These are phyloP conservation scores for Perizoma flavofasciatum DNA, from an alignment of 2,888 invertebrate species.

Conservation along the genomic window DNA sequence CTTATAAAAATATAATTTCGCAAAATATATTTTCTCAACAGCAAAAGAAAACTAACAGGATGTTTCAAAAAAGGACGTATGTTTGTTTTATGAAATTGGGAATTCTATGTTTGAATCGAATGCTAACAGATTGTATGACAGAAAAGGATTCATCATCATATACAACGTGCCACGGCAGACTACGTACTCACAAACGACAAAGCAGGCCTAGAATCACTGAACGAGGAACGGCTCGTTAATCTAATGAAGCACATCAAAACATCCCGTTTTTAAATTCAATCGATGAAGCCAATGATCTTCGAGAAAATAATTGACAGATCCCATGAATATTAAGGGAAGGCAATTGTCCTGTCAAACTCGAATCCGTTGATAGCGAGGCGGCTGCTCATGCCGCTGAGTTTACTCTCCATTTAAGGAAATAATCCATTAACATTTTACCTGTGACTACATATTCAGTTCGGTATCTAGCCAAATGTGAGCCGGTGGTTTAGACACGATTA, in stretches of 20 bases:
- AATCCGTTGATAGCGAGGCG: slow-evolving; percentile 49
- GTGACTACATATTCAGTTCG: slow-evolving; percentile 60
- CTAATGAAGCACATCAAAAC: slow-evolving; percentile 42
- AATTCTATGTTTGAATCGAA: not conserved
- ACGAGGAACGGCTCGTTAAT: slow-evolving; percentile 29
- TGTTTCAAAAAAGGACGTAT: not conserved
- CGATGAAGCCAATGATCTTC: slow-evolving; percentile 40
- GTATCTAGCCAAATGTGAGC: slow-evolving; percentile 48
- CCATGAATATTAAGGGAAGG: slow-evolving; percentile 61
- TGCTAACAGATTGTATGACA: not conserved
- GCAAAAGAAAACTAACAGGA: no score
- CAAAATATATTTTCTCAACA: no score
- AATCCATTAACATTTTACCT: slow-evolving; percentile 72
- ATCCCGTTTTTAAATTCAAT: slow-evolving; percentile 41
- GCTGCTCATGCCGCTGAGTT: slow-evolving; percentile 55
- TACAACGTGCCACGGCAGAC: not conserved
- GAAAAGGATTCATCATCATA: slow-evolving; percentile 10
- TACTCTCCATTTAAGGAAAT: slow-evolving; percentile 63
- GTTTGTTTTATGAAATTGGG: not conserved
- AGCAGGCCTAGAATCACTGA: slow-evolving; percentile 10
- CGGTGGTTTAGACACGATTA: slow-evolving; percentile 54
- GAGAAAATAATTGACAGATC: slow-evolving; percentile 57
- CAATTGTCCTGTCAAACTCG: slow-evolving; percentile 62
- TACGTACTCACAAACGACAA: slow-evolving; percentile 1
- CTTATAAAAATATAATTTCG: no score